Base-by-base conservation (phyloP, 1,140 invertebrate species). In the Cyclina sinensis region DNA sequence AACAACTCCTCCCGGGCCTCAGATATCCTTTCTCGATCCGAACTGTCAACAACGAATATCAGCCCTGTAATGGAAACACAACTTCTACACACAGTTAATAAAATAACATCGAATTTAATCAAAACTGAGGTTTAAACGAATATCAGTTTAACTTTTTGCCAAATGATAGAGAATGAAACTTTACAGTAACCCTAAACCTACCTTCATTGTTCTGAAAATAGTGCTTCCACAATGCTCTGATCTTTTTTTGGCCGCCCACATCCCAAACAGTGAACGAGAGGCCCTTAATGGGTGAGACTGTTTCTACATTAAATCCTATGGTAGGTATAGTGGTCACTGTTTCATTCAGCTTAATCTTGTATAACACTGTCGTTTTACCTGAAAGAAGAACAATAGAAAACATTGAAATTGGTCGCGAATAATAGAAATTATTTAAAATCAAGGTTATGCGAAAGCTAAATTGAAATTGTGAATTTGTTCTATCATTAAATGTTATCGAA, bases 1-100 rank as follows among this genome's bases (percentile, higher is more conserved):
- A 95, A 94, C 51, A 99, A 96, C 96, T 99, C 99, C 95, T 99
- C 98, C 92, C 98, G 97, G 89, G 99, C 98, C 96, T 99, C 99
- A 57, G 97, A 97, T 86, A 99, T 98, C 97, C 99, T 97, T 96
- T 99, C 99, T 96, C 98, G 97, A 96, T 99, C 99, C 95, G 99
- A 99, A 96, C 98, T 99, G 97, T 99, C 99, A 94, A 99, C 98
- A 95, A 99, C 98, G 95, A 99, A 99, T 95, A 99, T 99, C 94
- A 99, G 97, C 95, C 98, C 96, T 95, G 80, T 18, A 76, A 73
- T 62, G 39, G 18, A 73, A 73, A 18, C 14, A 57, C 21, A 18
- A 57, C 51, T 21, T 57, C 46, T 11, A 48, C 46, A 48, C n/a
- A n/a, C n/a, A n/a, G n/a, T n/a, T n/a, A n/a, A n/a, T n/a, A n/a